Evolutionary conservation across 1,140 invertebrate genomes (phyloP).

Genomic region (Zaprionus vittiger): DNA sequence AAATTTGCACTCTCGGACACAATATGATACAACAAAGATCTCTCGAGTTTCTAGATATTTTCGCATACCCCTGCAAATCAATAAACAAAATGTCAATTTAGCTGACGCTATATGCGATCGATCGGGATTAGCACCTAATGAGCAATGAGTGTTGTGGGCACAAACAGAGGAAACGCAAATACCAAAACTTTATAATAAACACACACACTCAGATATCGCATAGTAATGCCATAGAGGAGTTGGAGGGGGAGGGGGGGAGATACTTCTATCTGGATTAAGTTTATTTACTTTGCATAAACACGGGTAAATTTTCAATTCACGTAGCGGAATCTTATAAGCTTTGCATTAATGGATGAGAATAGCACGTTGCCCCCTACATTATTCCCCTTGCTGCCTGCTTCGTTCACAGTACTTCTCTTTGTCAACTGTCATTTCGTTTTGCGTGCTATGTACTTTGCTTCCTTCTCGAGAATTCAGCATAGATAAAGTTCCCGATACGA

Average conservation of each 20-base stretch:
- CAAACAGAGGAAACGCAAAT: conserved; percentile 14
- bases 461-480: neutral
- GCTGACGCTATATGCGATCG: conserved; percentile 7
- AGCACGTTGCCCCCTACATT: neutral
- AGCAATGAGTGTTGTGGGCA: neutral
- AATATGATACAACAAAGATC: conserved; percentile 1
- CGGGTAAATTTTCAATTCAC: conserved; percentile 6
- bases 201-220: conserved; percentile 9
- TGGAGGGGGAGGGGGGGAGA: neutral
- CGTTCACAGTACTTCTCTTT: neutral
- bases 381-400: no score
- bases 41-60: conserved; percentile 28
- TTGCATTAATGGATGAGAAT: conserved; percentile 2
- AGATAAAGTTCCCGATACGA: neutral
- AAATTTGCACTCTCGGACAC: neutral
- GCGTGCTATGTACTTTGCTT: neutral
- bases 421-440: neutral
- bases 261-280: neutral
- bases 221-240: neutral
- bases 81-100: conserved; percentile 32
- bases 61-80: conserved; percentile 38
- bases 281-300: conserved; percentile 23
- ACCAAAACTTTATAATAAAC: neutral
- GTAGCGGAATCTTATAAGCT: conserved; percentile 1
- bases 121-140: conserved; percentile 21